Evolutionary conservation across 2,888 invertebrate genomes (phyloP).

Genomic region (Proisotoma minuta): DNA sequence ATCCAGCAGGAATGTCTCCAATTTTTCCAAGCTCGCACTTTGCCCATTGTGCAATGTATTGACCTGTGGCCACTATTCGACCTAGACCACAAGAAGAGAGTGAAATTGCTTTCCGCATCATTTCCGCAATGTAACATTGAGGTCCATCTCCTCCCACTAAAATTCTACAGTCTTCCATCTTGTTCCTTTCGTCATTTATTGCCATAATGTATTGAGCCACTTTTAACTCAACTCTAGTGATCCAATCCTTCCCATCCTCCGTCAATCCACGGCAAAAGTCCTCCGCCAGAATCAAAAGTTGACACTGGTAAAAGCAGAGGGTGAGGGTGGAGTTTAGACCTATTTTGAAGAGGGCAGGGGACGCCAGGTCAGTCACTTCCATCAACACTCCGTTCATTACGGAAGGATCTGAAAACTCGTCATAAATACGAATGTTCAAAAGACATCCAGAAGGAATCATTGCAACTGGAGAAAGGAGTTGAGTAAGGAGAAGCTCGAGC

Average conservation of each 20-base stretch:
- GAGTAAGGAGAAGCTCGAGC: slow-evolving; percentile 34
- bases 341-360: slow-evolving; percentile 32
- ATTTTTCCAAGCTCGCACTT: slow-evolving; percentile 35
- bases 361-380: slow-evolving; percentile 42
- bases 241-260: slow-evolving; percentile 34
- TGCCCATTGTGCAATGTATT: slow-evolving; percentile 38
- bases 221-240: slow-evolving; percentile 32
- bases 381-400: slow-evolving; percentile 38
- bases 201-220: slow-evolving; percentile 26
- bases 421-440: slow-evolving; percentile 37
- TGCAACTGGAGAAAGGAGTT: slow-evolving; percentile 37
- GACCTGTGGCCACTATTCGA: slow-evolving; percentile 37
- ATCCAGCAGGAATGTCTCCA: slow-evolving; percentile 32
- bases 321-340: slow-evolving; percentile 21
- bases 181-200: slow-evolving; percentile 17
- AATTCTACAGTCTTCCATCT: slow-evolving; percentile 31
- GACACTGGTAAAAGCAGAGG: slow-evolving; percentile 32
- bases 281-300: slow-evolving; percentile 38
- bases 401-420: slow-evolving; percentile 27
- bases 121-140: slow-evolving; percentile 42
- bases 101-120: slow-evolving; percentile 32
- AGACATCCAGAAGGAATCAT: slow-evolving; percentile 33
- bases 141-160: slow-evolving; percentile 42
- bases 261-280: slow-evolving; percentile 29
- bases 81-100: slow-evolving; percentile 29